These are phyloP conservation scores for Hololepta plana DNA, from an alignment of 2,888 invertebrate genomes.

Conservation along the genomic window DNA sequence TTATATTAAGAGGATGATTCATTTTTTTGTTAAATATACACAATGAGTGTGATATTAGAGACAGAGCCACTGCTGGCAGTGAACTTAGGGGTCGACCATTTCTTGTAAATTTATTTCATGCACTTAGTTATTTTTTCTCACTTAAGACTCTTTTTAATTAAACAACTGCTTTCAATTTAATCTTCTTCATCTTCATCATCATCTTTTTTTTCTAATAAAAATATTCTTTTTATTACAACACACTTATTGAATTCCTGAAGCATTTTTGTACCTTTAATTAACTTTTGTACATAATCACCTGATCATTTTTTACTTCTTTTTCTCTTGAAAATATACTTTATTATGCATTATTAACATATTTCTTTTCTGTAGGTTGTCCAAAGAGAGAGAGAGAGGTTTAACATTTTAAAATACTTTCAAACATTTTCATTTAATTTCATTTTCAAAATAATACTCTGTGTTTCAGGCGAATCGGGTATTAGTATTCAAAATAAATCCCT, in stretches of 20 bases:
- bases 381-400: too few species aligned
- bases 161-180: background rate
- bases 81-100: conserved; percentile 11
- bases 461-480: too few species aligned
- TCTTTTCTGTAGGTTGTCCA: too few species aligned
- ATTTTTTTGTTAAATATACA: conserved; percentile 11
- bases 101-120: background rate
- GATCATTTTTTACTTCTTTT: background rate
- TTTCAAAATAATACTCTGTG: too few species aligned
- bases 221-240: too few species aligned
- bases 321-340: conserved; percentile 1
- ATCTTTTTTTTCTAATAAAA: too few species aligned
- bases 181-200: conserved; percentile 1
- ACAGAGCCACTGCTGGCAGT: conserved; percentile 28
- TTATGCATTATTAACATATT: background rate
- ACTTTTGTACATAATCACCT: conserved; percentile 2
- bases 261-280: conserved; percentile 5
- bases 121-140: background rate
- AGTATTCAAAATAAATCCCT: too few species aligned
- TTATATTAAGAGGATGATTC: conserved; percentile 1
- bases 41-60: conserved; percentile 16
- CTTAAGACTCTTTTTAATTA: conserved; percentile 1
- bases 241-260: conserved; percentile 14
- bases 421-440: too few species aligned
- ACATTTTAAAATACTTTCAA: too few species aligned